A percentile compares a stretch with the other conserved stretches of the same genome.
phyloP scores from a whole-genome alignment of 2,888 invertebrate genomes.

The Ceriagrion tenellum region DNA sequence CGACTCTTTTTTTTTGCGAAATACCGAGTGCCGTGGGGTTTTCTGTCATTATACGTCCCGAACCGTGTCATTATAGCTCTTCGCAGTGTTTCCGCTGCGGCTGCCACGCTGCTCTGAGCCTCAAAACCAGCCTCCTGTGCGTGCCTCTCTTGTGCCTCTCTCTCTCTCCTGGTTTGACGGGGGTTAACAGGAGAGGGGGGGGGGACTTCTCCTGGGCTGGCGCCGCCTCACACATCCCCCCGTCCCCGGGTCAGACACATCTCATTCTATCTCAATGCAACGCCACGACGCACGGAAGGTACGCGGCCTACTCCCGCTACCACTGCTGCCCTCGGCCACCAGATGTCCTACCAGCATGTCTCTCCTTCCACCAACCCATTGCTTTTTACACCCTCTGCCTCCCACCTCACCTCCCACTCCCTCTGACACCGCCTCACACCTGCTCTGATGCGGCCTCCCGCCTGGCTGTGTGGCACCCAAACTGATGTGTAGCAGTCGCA shows the following conservation, averaged over 20 bases:
- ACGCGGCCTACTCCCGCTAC: not conserved
- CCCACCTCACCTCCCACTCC: too few species aligned
- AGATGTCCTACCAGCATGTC: constrained; percentile 55
- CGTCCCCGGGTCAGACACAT: too few species aligned
- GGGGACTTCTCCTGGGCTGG: too few species aligned
- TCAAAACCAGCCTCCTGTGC: not conserved
- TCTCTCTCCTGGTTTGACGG: not conserved
- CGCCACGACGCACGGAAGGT: not conserved
- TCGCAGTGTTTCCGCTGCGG: not conserved
- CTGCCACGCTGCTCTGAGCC: too few species aligned
- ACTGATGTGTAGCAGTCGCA: constrained; percentile 45
- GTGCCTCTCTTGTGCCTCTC: not conserved
- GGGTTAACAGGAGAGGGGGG: too few species aligned
- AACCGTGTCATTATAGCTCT: constrained; percentile 17
- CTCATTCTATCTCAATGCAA: not conserved
- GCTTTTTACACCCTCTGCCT: too few species aligned
- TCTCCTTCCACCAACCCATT: not conserved
- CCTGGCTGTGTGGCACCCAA: not conserved
- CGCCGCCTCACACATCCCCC: too few species aligned
- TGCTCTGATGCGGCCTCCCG: constrained; percentile 2
- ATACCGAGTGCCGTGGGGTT: not conserved
- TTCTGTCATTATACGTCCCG: not conserved
- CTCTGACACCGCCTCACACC: not conserved
- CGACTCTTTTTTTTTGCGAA: constrained; percentile 6
- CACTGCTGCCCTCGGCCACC: constrained; percentile 24